phyloP scores from a whole-genome alignment of 2,888 invertebrate species.

The Dicyrtoma fusca region DNA sequence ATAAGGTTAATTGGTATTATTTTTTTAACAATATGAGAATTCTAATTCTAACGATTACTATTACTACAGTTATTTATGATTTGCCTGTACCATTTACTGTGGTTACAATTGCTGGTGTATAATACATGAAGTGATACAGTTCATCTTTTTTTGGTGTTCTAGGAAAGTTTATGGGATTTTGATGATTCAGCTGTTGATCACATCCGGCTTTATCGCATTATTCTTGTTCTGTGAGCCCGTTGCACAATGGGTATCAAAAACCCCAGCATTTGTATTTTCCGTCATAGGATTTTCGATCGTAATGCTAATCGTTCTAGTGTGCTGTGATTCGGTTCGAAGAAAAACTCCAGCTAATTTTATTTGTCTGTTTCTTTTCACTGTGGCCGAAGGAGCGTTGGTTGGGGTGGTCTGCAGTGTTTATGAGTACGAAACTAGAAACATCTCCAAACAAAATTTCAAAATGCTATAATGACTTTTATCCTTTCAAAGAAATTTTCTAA shows the following conservation, averaged over 20 bases:
- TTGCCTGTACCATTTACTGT: too few relatives aligned
- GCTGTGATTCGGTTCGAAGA: conserved; percentile 81
- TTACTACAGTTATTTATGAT: too few relatives aligned
- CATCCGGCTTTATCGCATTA: conserved; percentile 61
- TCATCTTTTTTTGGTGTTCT: not conserved
- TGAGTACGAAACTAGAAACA: conserved; percentile 54
- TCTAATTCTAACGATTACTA: not conserved
- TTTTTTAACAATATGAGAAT: not conserved
- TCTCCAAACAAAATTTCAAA: not conserved
- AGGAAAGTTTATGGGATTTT: conserved; percentile 66
- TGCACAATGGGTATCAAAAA: conserved; percentile 8
- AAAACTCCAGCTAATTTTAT: conserved; percentile 85
- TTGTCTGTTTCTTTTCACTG: conserved; percentile 79
- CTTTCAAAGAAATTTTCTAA: not conserved
- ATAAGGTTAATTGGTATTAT: conserved; percentile 59
- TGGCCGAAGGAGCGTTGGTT: conserved; percentile 80
- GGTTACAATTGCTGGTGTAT: too few relatives aligned
- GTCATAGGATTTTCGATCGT: conserved; percentile 38
- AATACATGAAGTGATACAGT: too few relatives aligned
- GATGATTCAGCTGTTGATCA: conserved; percentile 63
- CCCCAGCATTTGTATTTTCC: conserved; percentile 25
- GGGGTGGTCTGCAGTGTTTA: conserved; percentile 72
- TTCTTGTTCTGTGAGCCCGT: conserved; percentile 59
- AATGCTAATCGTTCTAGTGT: conserved; percentile 62
- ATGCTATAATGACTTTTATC: not conserved